These are phyloP conservation scores for Athetis lepigone DNA, from an alignment of 2,888 invertebrate genomes.

Conservation along the genomic window DNA sequence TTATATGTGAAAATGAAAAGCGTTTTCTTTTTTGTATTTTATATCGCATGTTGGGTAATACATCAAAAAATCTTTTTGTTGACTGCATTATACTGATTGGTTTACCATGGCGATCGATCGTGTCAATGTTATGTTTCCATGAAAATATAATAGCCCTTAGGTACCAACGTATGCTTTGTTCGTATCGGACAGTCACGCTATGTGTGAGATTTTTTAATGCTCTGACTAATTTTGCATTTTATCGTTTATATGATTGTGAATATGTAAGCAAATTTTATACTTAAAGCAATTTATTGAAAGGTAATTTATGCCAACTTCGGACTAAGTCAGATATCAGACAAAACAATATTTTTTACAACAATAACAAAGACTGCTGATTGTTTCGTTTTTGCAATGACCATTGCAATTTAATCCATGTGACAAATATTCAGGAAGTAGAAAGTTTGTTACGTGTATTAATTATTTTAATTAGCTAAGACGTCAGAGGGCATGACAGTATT, in stretches of 20 bases:
- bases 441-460: conserved; percentile 34
- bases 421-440: conserved; percentile 25
- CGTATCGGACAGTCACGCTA: conserved; percentile 22
- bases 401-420: not conserved
- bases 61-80: conserved; percentile 15
- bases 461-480: conserved; percentile 48
- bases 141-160: conserved; percentile 50
- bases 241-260: not conserved
- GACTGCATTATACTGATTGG: conserved; percentile 36
- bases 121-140: conserved; percentile 58
- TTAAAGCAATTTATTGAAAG: not conserved
- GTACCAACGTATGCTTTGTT: conserved; percentile 16
- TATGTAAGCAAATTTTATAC: not conserved
- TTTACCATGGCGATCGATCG: conserved; percentile 58
- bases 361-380: not conserved
- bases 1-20: conserved; percentile 10
- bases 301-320: not conserved
- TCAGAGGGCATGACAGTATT: conserved; percentile 37
- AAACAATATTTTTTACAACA: not conserved
- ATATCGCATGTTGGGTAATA: not conserved
- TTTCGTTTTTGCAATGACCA: not conserved
- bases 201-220: conserved; percentile 19
- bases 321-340: too few species aligned
- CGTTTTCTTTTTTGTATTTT: not conserved
- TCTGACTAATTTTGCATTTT: conserved; percentile 18